Percentiles rank a stretch among this genome's conserved stretches.
Evolutionary conservation across 2,797 vertebrate genomes (phyloP).

Genomic region (Cichlasoma orientale): DNA sequence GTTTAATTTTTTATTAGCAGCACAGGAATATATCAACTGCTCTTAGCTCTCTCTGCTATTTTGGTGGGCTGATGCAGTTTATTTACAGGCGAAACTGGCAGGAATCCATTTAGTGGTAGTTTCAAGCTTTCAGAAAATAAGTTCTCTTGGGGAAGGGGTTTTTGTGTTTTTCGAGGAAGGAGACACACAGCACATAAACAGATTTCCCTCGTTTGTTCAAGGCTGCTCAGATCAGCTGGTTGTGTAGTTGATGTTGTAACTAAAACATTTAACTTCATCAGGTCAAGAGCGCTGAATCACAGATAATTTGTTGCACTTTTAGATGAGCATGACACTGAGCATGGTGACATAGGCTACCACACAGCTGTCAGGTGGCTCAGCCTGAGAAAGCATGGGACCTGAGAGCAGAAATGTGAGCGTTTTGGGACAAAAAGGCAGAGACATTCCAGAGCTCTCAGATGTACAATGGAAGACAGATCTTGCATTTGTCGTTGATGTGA

Average conservation of each 20-base stretch:
- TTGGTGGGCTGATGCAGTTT: background rate
- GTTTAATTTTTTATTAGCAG: slow-evolving; percentile 19
- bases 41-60: background rate
- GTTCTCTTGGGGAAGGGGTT: background rate
- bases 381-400: background rate
- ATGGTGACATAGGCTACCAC: background rate
- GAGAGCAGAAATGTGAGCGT: background rate
- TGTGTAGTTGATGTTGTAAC: background rate
- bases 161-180: background rate
- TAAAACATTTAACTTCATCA: background rate
- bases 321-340: background rate
- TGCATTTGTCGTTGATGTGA: background rate
- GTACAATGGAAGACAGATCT: background rate
- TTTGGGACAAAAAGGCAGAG: background rate
- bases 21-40: slow-evolving; percentile 3
- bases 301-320: background rate
- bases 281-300: too few species aligned
- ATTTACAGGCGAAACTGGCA: background rate
- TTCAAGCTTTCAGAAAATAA: background rate
- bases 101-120: background rate
- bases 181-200: background rate
- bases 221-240: background rate
- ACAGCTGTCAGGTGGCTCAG: background rate
- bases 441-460: background rate
- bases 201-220: background rate